Evolutionary conservation across 1,140 invertebrate species (phyloP).

Genomic region (Pararge aegeria): DNA sequence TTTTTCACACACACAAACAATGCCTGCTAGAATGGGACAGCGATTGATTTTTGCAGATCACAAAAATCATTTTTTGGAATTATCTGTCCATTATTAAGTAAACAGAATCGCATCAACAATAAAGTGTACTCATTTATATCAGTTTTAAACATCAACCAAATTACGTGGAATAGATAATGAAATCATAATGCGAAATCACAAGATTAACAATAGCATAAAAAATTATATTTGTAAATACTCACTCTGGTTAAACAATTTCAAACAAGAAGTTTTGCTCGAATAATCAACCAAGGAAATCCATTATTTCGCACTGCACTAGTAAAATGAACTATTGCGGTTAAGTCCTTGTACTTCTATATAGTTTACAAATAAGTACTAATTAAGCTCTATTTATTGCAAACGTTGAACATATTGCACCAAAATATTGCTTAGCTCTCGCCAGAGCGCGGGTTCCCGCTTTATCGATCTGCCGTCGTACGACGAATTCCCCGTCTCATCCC

Average conservation of each 20-base stretch:
- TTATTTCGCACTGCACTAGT: conserved; percentile 55
- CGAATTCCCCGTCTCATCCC: conserved; percentile 15
- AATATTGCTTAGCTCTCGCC: conserved; percentile 36
- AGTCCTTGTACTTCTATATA: conserved; percentile 37
- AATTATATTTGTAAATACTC: conserved; percentile 45
- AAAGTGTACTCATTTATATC: not conserved
- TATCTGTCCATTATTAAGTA: not conserved
- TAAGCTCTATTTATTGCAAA: conserved; percentile 44
- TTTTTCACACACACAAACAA: conserved; percentile 41
- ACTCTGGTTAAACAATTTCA: conserved; percentile 26
- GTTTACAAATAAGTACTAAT: conserved; percentile 31
- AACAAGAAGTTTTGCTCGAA: conserved; percentile 2
- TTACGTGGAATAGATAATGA: not conserved
- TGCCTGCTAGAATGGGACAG: conserved; percentile 1
- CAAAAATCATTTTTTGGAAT: not conserved
- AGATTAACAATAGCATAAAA: conserved; percentile 7
- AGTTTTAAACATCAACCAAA: not conserved
- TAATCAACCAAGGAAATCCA: conserved; percentile 63
- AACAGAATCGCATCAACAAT: not conserved
- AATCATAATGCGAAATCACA: not conserved
- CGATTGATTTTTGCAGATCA: conserved; percentile 11
- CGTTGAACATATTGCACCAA: conserved; percentile 43
- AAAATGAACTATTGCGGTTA: conserved; percentile 41
- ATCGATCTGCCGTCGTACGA: conserved; percentile 27
- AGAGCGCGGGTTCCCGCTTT: conserved; percentile 23